These are phyloP conservation scores for Drosophila melanica DNA, from an alignment of 1,140 invertebrate species.

Conservation along the genomic window DNA sequence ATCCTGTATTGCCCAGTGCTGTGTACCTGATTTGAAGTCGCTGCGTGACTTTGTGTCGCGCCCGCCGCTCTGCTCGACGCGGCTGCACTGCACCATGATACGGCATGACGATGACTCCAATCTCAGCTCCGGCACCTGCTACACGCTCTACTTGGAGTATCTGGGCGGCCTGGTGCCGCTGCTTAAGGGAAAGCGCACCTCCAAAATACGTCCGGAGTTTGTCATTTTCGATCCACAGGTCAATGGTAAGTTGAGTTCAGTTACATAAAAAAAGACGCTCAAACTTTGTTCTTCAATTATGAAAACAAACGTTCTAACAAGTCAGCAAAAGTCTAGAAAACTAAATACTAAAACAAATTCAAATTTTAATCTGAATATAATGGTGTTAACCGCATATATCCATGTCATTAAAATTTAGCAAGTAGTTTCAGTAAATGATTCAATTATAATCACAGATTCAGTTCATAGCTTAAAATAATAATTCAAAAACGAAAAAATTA, in stretches of 20 bases:
- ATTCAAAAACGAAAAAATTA: too few relatives aligned
- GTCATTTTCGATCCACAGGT: slow-evolving; percentile 98
- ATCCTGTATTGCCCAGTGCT: slow-evolving; percentile 89
- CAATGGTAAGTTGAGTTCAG: slow-evolving; percentile 85
- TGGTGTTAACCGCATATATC: too few relatives aligned
- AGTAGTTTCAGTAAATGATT: too few relatives aligned
- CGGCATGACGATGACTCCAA: slow-evolving; percentile 93
- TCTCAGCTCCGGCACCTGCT: slow-evolving; percentile 90
- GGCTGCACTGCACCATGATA: slow-evolving; percentile 98
- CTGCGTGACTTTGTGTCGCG: slow-evolving; percentile 96
- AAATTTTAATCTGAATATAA: too few relatives aligned
- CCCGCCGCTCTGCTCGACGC: slow-evolving; percentile 92
- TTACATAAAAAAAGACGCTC: too few relatives aligned
- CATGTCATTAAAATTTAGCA: too few relatives aligned
- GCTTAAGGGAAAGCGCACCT: slow-evolving; percentile 96
- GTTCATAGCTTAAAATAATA: too few relatives aligned
- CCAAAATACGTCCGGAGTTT: slow-evolving; percentile 98
- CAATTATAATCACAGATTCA: too few relatives aligned
- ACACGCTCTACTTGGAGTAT: slow-evolving; percentile 98
- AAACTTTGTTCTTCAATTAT: too few relatives aligned
- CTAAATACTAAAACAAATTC: too few relatives aligned
- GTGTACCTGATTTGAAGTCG: slow-evolving; percentile 94
- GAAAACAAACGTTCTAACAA: slow-evolving; percentile 34
- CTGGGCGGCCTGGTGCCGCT: slow-evolving; percentile 97
- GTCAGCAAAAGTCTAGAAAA: too few relatives aligned